phyloP scores from a whole-genome alignment of 2,888 invertebrate species.

The Apamea crenata region DNA sequence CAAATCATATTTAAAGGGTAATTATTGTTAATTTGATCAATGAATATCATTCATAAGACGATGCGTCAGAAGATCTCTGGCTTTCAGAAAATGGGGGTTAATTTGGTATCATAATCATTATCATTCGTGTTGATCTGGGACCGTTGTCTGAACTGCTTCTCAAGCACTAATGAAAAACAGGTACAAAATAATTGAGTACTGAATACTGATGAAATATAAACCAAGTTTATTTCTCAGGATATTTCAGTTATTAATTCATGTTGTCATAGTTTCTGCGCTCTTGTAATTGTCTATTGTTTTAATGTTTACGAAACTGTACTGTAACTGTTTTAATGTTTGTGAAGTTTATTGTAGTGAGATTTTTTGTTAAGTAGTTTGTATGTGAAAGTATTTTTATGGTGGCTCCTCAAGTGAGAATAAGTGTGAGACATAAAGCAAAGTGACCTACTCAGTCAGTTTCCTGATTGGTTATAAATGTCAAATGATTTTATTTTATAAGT shows the following conservation, averaged over 20 bases:
- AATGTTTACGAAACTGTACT: constrained; percentile 59
- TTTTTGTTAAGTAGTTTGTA: not conserved
- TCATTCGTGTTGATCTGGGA: not conserved
- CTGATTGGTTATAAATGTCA: too few species aligned
- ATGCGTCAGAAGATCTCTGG: not conserved
- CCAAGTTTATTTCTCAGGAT: constrained; percentile 65
- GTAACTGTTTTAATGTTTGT: constrained; percentile 63
- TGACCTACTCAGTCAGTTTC: not conserved
- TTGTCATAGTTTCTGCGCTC: constrained; percentile 64
- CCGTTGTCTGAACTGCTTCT: constrained; percentile 24
- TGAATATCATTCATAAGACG: not conserved
- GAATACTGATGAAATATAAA: constrained; percentile 36
- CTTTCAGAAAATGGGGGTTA: constrained; percentile 1
- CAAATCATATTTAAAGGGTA: not conserved
- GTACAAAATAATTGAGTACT: constrained; percentile 10
- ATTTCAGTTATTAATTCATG: constrained; percentile 67
- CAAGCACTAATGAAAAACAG: constrained; percentile 17
- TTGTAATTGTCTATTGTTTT: constrained; percentile 67
- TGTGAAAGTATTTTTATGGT: not conserved
- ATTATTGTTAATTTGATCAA: constrained; percentile 1
- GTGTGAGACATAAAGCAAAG: not conserved
- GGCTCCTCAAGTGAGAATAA: not conserved
- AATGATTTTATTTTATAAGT: too few species aligned
- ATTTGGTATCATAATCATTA: not conserved
- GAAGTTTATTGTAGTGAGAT: not conserved